These are phyloP conservation scores for Sphenopsis melanotis DNA, from an alignment of 2,797 vertebrate species.

Conservation along the genomic window DNA sequence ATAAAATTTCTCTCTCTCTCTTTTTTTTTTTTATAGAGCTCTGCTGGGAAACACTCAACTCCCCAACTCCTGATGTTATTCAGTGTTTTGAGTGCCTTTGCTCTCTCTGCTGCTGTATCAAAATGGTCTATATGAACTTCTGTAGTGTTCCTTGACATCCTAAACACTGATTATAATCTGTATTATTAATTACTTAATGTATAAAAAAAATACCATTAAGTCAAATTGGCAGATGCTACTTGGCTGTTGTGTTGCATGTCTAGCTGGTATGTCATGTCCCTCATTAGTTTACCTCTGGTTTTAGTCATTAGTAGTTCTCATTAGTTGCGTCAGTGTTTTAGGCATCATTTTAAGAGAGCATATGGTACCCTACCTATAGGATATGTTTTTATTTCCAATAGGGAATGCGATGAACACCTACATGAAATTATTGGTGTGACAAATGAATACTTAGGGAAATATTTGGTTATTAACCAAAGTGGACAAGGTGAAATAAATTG, in stretches of 20 bases:
- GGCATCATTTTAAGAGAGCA: neutral
- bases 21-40: conserved; percentile 1
- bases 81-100: conserved; percentile 49
- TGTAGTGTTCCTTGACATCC: neutral
- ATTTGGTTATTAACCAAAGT: neutral
- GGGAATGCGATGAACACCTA: neutral
- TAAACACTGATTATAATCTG: neutral
- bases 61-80: conserved; percentile 19
- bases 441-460: neutral
- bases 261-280: conserved; percentile 1
- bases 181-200: neutral
- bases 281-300: conserved; percentile 9
- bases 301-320: conserved; percentile 22
- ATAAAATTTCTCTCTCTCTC: neutral
- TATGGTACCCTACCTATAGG: neutral
- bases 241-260: neutral
- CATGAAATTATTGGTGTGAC: neutral
- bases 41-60: conserved; percentile 45
- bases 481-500: neutral
- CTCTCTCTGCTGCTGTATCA: conserved; percentile 26
- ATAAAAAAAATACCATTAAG: neutral
- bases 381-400: neutral
- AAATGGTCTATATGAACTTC: conserved; percentile 57
- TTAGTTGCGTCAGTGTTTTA: conserved; percentile 32
- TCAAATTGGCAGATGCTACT: conserved; percentile 2